These are phyloP conservation scores for Nemotelus pantherinus DNA, from an alignment of 2,888 invertebrate species.

Conservation along the genomic window DNA sequence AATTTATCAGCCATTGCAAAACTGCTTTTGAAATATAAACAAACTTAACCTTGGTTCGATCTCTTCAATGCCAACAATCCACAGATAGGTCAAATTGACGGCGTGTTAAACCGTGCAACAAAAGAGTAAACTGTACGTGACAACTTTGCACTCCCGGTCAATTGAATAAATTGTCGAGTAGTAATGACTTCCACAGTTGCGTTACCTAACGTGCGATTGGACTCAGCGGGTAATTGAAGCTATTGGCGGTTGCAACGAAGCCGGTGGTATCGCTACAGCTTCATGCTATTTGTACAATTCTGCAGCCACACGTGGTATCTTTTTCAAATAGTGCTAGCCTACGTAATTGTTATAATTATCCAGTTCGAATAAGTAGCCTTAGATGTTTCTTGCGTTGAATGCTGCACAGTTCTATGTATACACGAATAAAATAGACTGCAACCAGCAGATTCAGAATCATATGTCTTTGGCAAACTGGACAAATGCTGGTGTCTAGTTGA, in stretches of 20 bases:
- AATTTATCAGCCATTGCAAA: not conserved
- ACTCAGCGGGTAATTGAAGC: constrained; percentile 17
- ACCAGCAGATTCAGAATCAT: not conserved
- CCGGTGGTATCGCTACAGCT: not conserved
- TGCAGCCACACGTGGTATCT: constrained; percentile 32
- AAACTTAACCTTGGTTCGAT: constrained; percentile 2
- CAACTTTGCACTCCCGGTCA: constrained; percentile 32
- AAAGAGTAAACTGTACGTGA: constrained; percentile 14
- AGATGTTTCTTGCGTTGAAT: not conserved
- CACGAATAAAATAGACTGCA: not conserved
- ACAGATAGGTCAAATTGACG: constrained; percentile 15
- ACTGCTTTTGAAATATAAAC: not conserved
- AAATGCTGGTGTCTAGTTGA: not conserved
- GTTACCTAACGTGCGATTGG: constrained; percentile 11
- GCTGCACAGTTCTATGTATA: not conserved
- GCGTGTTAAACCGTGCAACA: not conserved
- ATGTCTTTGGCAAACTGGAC: not conserved
- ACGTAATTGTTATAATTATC: constrained; percentile 34
- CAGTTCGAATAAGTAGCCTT: constrained; percentile 4
- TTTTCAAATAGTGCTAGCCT: constrained; percentile 2
- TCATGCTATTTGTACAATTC: not conserved
- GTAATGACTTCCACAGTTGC: constrained; percentile 18
- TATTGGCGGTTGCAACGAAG: not conserved
- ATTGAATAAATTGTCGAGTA: constrained; percentile 15
- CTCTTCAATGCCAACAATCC: constrained; percentile 11